Base-by-base conservation (phyloP, 1,140 invertebrate species). In the Arctopsyche grandis region DNA sequence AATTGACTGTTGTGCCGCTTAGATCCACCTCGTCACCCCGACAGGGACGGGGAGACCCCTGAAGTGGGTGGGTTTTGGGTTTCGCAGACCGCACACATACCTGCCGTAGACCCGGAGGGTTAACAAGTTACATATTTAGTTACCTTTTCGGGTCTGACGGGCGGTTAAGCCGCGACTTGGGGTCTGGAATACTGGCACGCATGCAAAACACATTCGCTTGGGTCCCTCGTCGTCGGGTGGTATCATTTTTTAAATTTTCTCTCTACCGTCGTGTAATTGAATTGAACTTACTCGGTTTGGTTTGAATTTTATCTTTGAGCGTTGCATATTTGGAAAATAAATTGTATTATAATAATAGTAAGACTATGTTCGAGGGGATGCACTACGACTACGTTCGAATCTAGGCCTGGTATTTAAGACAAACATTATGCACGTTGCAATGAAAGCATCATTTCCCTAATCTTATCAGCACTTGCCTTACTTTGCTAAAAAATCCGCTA, bases 1-100 rank as follows among this genome's bases (percentile, higher is more conserved):
- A 81, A 81, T 81, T 81, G 80, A 81, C 80, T 81, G 80, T 78
- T 79, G 80, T 81, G 80, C 75, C 78, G 78, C 78, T 79, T 79
- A 69, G 69, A 56, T 78, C 66, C 69, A 48, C 75, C 58, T 60
- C 75, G 58, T 73, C 52, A 63, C 26, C 56, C 38, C 22, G 16
- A 69, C 66, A 14, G 38, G 14, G 79, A 22, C 21, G 58, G 63
- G 22, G 22, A 26, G 24, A n/a, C 24, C 24, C 24, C 63, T n/a
- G 3, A 4, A 52, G 48, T 60, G 63, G 63, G 26, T 16, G 14
- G n/a, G 79, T 19, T 19, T 80, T 14, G 74, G 79, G 79, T 80
- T 80, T 76, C 63, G 43, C 75, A 75, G 56, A 66, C 79, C 79
- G 48, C 79, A 80, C 79, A 77, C 76, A 69, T 73, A 77, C 79